These are phyloP conservation scores for Drosophila leontia DNA, from an alignment of 1,140 invertebrate genomes.

Conservation along the genomic window DNA sequence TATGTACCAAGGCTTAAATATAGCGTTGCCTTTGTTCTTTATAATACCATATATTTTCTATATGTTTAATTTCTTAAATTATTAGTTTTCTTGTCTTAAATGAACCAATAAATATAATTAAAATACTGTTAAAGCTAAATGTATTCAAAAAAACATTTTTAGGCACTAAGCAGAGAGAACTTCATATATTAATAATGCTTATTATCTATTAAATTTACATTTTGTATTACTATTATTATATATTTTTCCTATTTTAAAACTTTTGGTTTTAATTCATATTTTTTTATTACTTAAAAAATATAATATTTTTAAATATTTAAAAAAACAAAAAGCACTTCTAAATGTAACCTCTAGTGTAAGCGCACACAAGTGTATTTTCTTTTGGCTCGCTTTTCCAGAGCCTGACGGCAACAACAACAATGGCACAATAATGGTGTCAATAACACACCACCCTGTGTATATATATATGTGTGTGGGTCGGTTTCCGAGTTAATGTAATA, in stretches of 20 bases:
- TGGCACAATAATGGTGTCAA: slow-evolving; percentile 68
- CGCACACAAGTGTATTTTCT: slow-evolving; percentile 31
- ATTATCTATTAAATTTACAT: background rate
- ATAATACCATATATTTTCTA: too few relatives aligned
- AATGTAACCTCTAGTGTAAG: background rate
- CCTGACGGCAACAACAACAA: slow-evolving; percentile 58
- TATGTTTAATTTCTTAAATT: too few relatives aligned
- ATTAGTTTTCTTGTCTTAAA: too few relatives aligned
- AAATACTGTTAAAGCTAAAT: too few relatives aligned
- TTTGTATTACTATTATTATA: background rate
- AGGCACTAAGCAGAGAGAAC: background rate
- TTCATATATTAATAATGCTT: background rate
- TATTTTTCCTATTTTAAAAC: background rate
- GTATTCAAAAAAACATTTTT: too few relatives aligned
- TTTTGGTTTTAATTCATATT: too few relatives aligned
- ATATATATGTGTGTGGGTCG: slow-evolving; percentile 22
- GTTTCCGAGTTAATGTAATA: slow-evolving; percentile 73
- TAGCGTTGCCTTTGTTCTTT: too few relatives aligned
- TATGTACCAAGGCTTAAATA: too few relatives aligned
- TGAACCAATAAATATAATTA: too few relatives aligned
- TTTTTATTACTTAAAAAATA: background rate
- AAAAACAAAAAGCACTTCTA: background rate
- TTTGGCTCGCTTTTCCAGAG: slow-evolving; percentile 39
- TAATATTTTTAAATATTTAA: background rate
- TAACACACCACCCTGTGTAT: slow-evolving; percentile 58